Percentiles rank a stretch among this genome's conserved stretches.
These are phyloP conservation scores for Heliconius sara DNA, from an alignment of 2,888 invertebrate genomes.

Conservation along the genomic window DNA sequence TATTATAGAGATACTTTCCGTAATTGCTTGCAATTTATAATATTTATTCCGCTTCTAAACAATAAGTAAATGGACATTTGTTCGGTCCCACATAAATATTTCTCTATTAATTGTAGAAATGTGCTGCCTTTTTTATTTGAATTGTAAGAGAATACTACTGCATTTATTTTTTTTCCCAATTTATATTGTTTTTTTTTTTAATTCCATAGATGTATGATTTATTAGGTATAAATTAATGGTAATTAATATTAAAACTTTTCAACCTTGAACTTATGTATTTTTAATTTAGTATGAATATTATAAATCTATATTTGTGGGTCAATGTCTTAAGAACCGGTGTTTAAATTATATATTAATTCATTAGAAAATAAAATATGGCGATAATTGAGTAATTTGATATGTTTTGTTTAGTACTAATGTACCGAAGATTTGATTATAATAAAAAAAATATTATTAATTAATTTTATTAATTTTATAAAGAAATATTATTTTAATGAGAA, in stretches of 20 bases:
- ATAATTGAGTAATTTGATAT: neutral
- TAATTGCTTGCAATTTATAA: neutral
- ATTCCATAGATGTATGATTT: neutral
- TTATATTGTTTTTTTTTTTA: neutral
- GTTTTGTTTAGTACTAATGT: neutral
- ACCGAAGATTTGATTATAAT: neutral
- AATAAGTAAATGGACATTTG: neutral
- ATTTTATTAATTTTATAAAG: too few relatives aligned
- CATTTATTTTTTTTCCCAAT: neutral
- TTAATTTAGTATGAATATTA: neutral
- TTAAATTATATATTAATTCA: neutral
- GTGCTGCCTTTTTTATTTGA: neutral
- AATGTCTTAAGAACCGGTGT: neutral
- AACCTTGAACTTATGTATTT: conserved; percentile 13
- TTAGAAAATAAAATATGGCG: neutral
- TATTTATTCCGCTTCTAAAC: neutral
- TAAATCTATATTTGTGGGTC: neutral
- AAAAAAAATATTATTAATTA: too few relatives aligned
- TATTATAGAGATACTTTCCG: neutral
- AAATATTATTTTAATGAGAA: too few relatives aligned
- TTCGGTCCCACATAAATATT: neutral
- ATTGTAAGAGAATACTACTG: neutral
- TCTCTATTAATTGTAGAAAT: neutral
- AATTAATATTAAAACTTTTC: neutral
- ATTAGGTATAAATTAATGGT: neutral